phyloP scores from a whole-genome alignment of 1,140 invertebrate genomes.

The Penaeus indicus region DNA sequence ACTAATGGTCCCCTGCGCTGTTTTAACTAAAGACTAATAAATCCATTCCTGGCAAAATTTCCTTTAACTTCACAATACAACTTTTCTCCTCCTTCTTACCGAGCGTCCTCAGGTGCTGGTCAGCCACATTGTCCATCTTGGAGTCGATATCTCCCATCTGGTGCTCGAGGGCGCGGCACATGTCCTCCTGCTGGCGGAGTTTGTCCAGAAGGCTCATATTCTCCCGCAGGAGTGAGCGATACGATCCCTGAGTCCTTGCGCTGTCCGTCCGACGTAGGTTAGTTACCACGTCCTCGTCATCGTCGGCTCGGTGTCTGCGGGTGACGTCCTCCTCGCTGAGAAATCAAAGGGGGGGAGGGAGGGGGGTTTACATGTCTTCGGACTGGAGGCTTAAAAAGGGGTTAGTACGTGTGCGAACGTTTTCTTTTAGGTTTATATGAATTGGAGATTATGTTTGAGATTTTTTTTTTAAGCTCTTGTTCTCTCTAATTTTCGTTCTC shows the following conservation, averaged over 20 bases:
- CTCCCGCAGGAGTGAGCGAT: constrained; percentile 72
- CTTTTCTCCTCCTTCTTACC: constrained; percentile 64
- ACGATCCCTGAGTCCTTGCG: constrained; percentile 70
- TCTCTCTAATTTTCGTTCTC: no score
- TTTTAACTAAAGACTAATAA: no score
- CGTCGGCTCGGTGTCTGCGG: constrained; percentile 20
- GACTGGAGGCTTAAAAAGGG: no score
- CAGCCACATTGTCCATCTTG: constrained; percentile 69
- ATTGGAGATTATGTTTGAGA: no score
- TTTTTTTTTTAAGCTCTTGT: no score
- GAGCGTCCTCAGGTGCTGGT: constrained; percentile 69
- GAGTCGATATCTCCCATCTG: constrained; percentile 71
- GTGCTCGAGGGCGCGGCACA: constrained; percentile 69
- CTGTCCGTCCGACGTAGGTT: constrained; percentile 60
- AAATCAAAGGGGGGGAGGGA: no score
- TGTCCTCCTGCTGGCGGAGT: constrained; percentile 72
- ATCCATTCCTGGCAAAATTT: no score
- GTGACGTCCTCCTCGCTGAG: constrained; percentile 53
- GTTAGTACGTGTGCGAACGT: no score
- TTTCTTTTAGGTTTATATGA: no score
- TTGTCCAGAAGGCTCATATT: constrained; percentile 72
- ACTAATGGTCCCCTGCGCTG: no score
- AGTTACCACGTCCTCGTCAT: constrained; percentile 38
- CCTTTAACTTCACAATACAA: neutral
- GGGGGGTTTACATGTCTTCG: no score